These are phyloP conservation scores for Siniperca undulata DNA, from an alignment of 2,797 vertebrate species.

Conservation along the genomic window DNA sequence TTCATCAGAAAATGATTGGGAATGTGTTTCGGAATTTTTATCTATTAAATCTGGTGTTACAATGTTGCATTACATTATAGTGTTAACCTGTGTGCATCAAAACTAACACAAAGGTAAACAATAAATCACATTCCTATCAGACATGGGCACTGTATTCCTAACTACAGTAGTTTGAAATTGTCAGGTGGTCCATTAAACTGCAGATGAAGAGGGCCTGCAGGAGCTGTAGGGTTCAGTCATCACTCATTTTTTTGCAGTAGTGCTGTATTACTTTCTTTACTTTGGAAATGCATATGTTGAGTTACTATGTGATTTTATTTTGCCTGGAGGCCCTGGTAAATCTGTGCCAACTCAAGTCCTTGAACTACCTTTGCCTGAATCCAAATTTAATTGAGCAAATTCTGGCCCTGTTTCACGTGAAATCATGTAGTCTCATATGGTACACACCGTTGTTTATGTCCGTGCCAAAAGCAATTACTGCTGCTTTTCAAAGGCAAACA, in stretches of 20 bases:
- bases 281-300: conserved; percentile 71
- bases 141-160: conserved; percentile 35
- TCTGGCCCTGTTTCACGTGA: conserved; percentile 56
- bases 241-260: conserved; percentile 30
- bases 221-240: conserved; percentile 36
- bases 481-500: conserved; percentile 43
- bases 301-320: conserved; percentile 45
- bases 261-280: conserved; percentile 48
- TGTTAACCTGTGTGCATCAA: background rate
- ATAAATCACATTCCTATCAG: conserved; percentile 34
- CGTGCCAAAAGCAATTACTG: conserved; percentile 39
- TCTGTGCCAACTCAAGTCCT: conserved; percentile 68
- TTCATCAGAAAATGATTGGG: conserved; percentile 9
- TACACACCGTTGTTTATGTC: conserved; percentile 39
- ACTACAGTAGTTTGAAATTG: conserved; percentile 50
- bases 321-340: conserved; percentile 48
- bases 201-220: conserved; percentile 55
- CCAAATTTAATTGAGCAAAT: conserved; percentile 62
- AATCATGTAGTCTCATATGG: conserved; percentile 49
- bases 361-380: conserved; percentile 70
- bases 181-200: conserved; percentile 61
- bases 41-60: background rate
- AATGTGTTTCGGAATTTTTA: background rate
- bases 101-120: conserved; percentile 31
- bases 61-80: background rate